A percentile compares a stretch with the other conserved stretches of the same genome.
Conservation (phyloP, 2,888 invertebrate genomes). For the Sepioteuthis lessoniana region DNA sequence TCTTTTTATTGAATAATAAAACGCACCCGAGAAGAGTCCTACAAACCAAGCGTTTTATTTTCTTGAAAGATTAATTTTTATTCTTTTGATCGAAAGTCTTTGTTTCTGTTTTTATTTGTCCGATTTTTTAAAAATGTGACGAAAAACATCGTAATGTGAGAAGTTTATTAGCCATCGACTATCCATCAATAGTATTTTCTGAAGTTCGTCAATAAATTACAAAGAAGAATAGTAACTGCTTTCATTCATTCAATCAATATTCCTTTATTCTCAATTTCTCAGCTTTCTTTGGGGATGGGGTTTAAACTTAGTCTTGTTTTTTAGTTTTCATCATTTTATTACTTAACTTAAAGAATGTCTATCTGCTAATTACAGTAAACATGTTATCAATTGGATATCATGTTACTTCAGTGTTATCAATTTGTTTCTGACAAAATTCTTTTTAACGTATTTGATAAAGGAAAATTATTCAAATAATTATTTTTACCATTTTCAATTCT, state of each 20-base stretch:
- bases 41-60: not conserved
- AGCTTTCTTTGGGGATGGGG: too few relatives aligned
- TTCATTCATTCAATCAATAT: not conserved
- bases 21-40: not conserved
- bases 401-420: not conserved
- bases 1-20: not conserved
- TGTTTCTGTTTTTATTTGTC: not conserved
- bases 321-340: too few relatives aligned
- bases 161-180: not conserved
- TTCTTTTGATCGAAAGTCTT: not conserved
- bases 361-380: not conserved
- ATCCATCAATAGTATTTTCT: too few relatives aligned
- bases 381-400: not conserved
- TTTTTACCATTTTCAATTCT: not conserved
- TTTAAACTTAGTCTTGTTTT: not conserved
- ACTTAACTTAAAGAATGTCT: too few relatives aligned
- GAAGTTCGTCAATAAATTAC: too few relatives aligned
- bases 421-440: not conserved
- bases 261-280: not conserved
- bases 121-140: not conserved
- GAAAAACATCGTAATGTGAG: not conserved
- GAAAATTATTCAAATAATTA: not conserved
- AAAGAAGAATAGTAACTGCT: too few relatives aligned
- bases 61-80: not conserved
- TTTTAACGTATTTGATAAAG: not conserved